Percentiles rank a stretch among this genome's conserved stretches.
phyloP scores from a whole-genome alignment of 2,113 vertebrate genomes.

The Cervus canadensis region DNA sequence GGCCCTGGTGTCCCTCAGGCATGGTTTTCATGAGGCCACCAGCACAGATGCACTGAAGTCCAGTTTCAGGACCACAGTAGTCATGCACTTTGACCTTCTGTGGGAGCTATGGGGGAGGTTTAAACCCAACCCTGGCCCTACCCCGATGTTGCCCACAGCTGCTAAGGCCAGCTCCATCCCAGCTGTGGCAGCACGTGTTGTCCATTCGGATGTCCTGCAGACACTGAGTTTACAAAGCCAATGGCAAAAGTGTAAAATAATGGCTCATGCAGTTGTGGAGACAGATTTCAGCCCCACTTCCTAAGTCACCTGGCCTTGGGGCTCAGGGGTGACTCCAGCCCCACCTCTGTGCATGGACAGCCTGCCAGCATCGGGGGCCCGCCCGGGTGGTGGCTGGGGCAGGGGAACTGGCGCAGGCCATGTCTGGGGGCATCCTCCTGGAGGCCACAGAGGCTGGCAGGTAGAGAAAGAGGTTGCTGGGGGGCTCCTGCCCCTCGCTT shows the following conservation, averaged over 20 bases:
- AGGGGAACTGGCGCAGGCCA: fast-evolving
- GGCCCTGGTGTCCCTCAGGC: background rate
- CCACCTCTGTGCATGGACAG: background rate
- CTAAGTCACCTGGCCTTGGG: background rate
- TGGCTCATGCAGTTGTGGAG: fast-evolving
- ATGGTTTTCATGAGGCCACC: background rate
- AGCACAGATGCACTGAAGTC: background rate
- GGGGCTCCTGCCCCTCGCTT: background rate
- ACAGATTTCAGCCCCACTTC: background rate
- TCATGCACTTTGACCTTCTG: background rate
- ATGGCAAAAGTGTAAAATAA: background rate
- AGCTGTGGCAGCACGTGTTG: background rate
- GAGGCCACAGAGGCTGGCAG: background rate
- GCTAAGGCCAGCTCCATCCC: background rate
- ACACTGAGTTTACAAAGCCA: background rate
- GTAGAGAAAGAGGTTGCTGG: background rate
- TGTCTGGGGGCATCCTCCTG: background rate
- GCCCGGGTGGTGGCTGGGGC: background rate
- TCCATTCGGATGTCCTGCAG: background rate
- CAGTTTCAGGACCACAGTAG: background rate
- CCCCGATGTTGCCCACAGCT: background rate
- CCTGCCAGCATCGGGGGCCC: background rate
- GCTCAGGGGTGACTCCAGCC: background rate
- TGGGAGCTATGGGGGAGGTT: background rate
- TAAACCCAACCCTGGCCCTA: background rate